Evolutionary conservation across 1,140 invertebrate species (phyloP), one percentile per base, ranked within the genome.

Genomic region (Aradophagus sp.): DNA sequence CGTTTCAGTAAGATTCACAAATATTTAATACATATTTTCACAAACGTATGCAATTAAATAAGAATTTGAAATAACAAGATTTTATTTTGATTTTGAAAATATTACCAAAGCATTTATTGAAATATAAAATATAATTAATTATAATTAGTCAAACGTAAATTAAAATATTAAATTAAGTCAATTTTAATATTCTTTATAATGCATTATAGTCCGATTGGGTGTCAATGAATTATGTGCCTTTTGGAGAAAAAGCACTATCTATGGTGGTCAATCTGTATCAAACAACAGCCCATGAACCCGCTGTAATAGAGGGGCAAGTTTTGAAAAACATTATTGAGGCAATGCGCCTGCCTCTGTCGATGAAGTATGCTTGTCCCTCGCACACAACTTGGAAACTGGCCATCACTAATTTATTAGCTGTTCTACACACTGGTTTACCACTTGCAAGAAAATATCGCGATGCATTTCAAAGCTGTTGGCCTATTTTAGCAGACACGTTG

Each of bases 201-300:
- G 75, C 55, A 74, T 86, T 75, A 76, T 84, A 86, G 88, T 86
- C 89, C 56, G 93, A 95, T 73, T 93, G 91, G 89, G 88, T 94
- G n/a, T 91, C 89, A 29, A 92, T 93, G 90, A 95, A 94, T 82
- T 95, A 93, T 79, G 92, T 95, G 70, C 93, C 94, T 34, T 96
- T 96, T 85, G 93, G 94, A 65, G 94, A 96, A 79, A 92, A 93
- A 80, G 90, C 93, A 8, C 86, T 97, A 14, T 89, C 90, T 13
- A 92, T 96, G 87, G 91, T 92, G 29, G 92, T 95, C 1, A 91
- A 89, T 76, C 82, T 97, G 20, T 97, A 97, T 84, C 89, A 93
- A 76, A 90, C 91, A 75, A 94, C 93, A 14, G 93, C 94, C 4
- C 88, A 88, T 12, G 90, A 93, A 80, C 82, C 87, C 44, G 86